A percentile compares a stretch with the other conserved stretches of the same genome.
Evolutionary conservation across 1,140 invertebrate genomes (phyloP).

Genomic region (Ditylenchus dipsaci): DNA sequence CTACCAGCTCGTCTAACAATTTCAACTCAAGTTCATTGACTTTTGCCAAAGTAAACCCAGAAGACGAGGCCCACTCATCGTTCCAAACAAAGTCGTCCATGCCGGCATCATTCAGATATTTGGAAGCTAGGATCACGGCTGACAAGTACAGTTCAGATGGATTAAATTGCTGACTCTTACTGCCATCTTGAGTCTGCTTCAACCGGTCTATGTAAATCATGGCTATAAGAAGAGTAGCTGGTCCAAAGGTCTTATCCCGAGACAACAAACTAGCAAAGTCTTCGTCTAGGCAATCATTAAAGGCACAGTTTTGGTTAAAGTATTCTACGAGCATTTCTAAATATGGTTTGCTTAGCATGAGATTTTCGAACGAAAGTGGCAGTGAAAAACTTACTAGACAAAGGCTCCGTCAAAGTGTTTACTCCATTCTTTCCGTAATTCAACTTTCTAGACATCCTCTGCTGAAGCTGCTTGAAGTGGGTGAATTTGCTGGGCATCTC

Average conservation of each 20-base stretch:
- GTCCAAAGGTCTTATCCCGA: slow-evolving; percentile 33
- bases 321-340: slow-evolving; percentile 51
- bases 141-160: slow-evolving; percentile 50
- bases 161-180: slow-evolving; percentile 39
- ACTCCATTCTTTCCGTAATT: slow-evolving; percentile 6
- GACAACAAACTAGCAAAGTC: slow-evolving; percentile 32
- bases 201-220: slow-evolving; percentile 54
- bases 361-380: slow-evolving; percentile 10
- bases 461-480: slow-evolving; percentile 20
- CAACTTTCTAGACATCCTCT: slow-evolving; percentile 17
- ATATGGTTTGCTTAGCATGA: slow-evolving; percentile 6
- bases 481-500: slow-evolving; percentile 25
- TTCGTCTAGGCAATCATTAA: slow-evolving; percentile 38
- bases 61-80: slow-evolving; percentile 42
- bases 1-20: slow-evolving; percentile 27
- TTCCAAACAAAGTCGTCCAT: slow-evolving; percentile 50
- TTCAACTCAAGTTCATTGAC: slow-evolving; percentile 34
- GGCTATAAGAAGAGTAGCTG: slow-evolving; percentile 46
- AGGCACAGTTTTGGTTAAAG: slow-evolving; percentile 39
- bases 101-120: slow-evolving; percentile 48
- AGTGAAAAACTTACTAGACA: slow-evolving; percentile 10
- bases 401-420: slow-evolving; percentile 17
- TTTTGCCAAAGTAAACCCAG: slow-evolving; percentile 12
- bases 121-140: slow-evolving; percentile 49
- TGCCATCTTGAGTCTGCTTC: slow-evolving; percentile 15